Evolutionary conservation across 2,797 vertebrate genomes (phyloP), one percentile per base, ranked within the genome.

Genomic region (Pseudomugil tenellus): DNA sequence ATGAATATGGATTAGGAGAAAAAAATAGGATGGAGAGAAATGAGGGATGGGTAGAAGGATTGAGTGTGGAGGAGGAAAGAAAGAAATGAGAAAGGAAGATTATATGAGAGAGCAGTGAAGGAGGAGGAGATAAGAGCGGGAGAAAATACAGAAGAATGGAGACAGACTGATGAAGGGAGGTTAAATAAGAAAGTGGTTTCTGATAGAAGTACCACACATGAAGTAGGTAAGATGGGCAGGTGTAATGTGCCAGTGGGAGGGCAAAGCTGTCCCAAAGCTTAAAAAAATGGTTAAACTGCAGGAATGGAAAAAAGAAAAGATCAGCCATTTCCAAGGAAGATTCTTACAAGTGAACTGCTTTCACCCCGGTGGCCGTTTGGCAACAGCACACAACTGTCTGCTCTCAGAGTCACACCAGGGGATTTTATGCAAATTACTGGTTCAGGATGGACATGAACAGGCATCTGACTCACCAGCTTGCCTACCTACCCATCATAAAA

Each of bases 1-100:
- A 93, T 89, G 86, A 93, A 92, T 91, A 92, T 90, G 90, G 87
- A 92, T 92, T 89, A 89, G 81, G 78, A 54, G 29, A 58, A 63
- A 72, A 79, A 84, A 81, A 84, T 71, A 67, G 79, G 69, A 81
- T 73, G 59, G 78, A 73, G 34, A 39, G 63, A 75, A 80, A 78
- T 41, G 58, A 82, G 54, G 71, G 76, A 84, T 49, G 63, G 69
- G 78, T 54, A 70, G 78, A 84, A 69, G 70, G 67, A 80, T 60
- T 7, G 37, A 86, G 62, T 58, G 53, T 75, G 57, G 65, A 58
- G 54, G 58, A 82, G 64, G 52, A 37, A 49, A 63, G 53, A 71
- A 29, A 53, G 34, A 68, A 34, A 65, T 25, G 23, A 76, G 74
- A 29, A 73, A 60, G 69, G 70, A 54, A 32, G 55, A 49, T 41